Base-by-base conservation (phyloP, 1,140 invertebrate genomes). In the Euglossa dilemma region DNA sequence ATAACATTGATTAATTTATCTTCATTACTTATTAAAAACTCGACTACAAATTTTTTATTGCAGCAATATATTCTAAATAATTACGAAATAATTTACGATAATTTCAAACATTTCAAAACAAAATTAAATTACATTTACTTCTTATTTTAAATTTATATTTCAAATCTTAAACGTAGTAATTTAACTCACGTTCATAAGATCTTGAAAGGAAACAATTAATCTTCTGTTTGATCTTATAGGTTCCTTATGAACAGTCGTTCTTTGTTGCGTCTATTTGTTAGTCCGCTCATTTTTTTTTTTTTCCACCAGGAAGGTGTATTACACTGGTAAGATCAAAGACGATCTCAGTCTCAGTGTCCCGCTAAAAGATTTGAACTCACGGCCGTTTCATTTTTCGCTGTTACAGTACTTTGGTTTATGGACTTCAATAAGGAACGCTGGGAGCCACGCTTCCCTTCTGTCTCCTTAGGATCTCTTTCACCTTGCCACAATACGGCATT, bases 281-380 rank as follows among this genome's bases (percentile, higher is more conserved):
- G 69, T 56, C 61, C 56, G 28, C 23, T 28, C 78, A 66, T 77
- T n/a, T 56, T 63, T 59, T 18, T 75, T 54, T 83, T 25, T 77
- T 28, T 52, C 45, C 23, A 57, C 18, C 20, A 47, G 2, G 23
- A 18, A 61, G 54, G 36, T 28, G 36, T 63, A 70, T 77, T 77
- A 63, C 28, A 70, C 36, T 77, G 47, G 64, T 56, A 70, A 59
- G 56, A 63, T 83, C 47, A 78, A 78, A 78, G 74, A 83, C 25
- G 25, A 45, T 20, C 28, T 47, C 20, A 5, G 28, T 77, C 64
- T 61, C 28, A 54, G 25, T 8, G 50, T 20, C 16, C 8, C 7
- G 28, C 23, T 28, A n/a, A 70, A 78, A 63, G 56, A 69, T 52
- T 63, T 52, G 28, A 61, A 70, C 66, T n/a, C 28, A 12, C 11